Conservation (phyloP, 2,888 invertebrate genomes). For the Polydrusus cervinus region DNA sequence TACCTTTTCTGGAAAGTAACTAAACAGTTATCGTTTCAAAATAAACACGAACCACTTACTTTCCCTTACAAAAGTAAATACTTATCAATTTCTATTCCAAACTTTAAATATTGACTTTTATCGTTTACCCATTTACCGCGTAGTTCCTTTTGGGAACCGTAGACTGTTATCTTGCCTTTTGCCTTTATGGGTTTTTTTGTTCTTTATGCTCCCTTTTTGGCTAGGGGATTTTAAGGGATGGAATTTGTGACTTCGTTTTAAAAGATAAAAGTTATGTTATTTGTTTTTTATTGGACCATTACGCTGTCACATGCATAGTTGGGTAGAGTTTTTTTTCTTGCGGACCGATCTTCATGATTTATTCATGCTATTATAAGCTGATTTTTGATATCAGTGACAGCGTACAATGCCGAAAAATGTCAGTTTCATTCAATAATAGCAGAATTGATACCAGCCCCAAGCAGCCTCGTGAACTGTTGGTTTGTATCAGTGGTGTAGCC, state of each 20-base stretch:
- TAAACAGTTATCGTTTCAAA: too few species aligned
- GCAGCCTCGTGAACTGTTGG: too few species aligned
- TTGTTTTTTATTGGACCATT: constrained; percentile 14
- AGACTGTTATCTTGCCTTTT: background rate
- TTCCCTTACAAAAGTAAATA: background rate
- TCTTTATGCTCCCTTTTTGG: background rate
- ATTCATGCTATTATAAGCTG: background rate
- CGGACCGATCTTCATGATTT: background rate
- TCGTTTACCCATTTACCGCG: background rate
- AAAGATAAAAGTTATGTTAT: constrained; percentile 22
- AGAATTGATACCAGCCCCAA: too few species aligned
- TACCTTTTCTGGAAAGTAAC: too few species aligned
- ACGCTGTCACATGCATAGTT: background rate
- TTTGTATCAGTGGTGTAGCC: too few species aligned
- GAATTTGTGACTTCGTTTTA: constrained; percentile 8
- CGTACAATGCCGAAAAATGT: too few species aligned
- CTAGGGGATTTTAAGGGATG: background rate
- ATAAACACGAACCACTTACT: background rate
- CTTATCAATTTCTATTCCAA: background rate
- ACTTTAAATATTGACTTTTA: constrained; percentile 16
- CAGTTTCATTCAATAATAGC: too few species aligned
- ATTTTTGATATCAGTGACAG: background rate
- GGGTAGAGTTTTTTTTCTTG: background rate
- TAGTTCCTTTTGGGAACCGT: background rate
- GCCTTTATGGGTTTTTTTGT: background rate